Base-by-base conservation (phyloP, 2,797 vertebrate species). In the Xiphophorus birchmanni region DNA sequence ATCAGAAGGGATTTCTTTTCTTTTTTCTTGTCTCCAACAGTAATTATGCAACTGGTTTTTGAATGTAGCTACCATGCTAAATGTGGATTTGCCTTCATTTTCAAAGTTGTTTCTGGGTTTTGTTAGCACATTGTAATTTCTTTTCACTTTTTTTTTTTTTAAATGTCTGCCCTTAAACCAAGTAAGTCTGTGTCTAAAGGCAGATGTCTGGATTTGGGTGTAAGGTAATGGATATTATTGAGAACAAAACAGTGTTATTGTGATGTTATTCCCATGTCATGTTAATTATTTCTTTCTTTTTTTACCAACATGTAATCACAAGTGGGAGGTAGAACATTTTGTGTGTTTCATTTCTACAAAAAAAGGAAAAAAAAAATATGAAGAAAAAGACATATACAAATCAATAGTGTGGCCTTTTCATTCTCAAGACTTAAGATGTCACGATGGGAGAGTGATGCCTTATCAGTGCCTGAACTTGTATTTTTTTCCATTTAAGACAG, bases 331-430 rank as follows among this genome's bases (percentile, higher is more conserved):
- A 88, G 88, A 91, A 87, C 88, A 87, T 94, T 91, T 92, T 93
- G 87, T 93, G 91, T 93, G 91, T 94, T 91, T 92, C 92, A 92
- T 93, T 95, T 95, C 87, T 91, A 94, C 90, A 91, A 93, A 92
- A 84, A 80, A 76, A 35, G 88, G 92, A 88, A 93, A 92, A 93
- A 78, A 73, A 92, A 86, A 90, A 92, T 93, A 92, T 91, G 92
- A 93, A 91, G 92, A 93, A 92, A 93, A 94, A 94, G 87, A 95
- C 92, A 93, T 95, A 95, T 94, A 91, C 94, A 96, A 95, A 96
- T 96, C 95, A 96, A 95, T 94, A 96, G 94, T 94, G 96, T 96
- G 96, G 96, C 96, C 96, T 97, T 97, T 96, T 96, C 96, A 96
- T 96, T 96, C 95, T 96, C 95, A 93, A 96, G 95, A 96, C 95